Base-by-base conservation (phyloP, 1,140 invertebrate species). In the Meloidogyne hapla region DNA sequence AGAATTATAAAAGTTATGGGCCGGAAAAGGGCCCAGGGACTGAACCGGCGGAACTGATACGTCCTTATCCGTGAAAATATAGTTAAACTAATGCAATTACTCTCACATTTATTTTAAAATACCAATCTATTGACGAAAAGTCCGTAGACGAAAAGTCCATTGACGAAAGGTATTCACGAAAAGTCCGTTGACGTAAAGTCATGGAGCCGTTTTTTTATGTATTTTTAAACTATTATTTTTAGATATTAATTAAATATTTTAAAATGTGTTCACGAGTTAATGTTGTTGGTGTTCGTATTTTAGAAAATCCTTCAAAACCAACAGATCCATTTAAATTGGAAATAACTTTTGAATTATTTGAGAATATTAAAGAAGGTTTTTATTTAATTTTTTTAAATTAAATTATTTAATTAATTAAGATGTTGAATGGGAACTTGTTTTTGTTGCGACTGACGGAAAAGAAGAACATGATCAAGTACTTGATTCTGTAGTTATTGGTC, bases 401-500 rank as follows among this genome's bases (percentile, higher is more conserved):
- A 28, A 28, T 23, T 9, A 40, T 48, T 33, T 6, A 15, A 13
- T 38, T 10, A 25, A 21, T 71, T 81, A 12, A 72, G 78, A 73
- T n/a, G 67, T 77, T 18, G 79, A 80, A 69, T 81, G 77, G 77
- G 77, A 79, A 26, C 69, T 82, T 40, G 42, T 80, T 67, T 82
- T 81, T 63, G 75, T 78, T 33, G 64, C 68, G 8, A 76, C 38
- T n/a, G 79, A 78, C 45, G 94, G 96, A 86, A 94, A 96, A 78
- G 93, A 96, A 79, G 77, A 78, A 56, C 76, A 80, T 87, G 96
- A 99, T 91, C 95, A 90, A 79, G 84, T 88, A 2, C 81, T 91
- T 18, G 96, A 99, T 87, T 96, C 94, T 2, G 93, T 95, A 74
- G 94, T 96, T 87, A 96, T 99, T 21, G 96, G 96, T 0, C 96